Percentiles rank a stretch among this genome's conserved stretches.
phyloP scores from a whole-genome alignment of 2,113 vertebrate species.

The Sakesphorus luctuosus region DNA sequence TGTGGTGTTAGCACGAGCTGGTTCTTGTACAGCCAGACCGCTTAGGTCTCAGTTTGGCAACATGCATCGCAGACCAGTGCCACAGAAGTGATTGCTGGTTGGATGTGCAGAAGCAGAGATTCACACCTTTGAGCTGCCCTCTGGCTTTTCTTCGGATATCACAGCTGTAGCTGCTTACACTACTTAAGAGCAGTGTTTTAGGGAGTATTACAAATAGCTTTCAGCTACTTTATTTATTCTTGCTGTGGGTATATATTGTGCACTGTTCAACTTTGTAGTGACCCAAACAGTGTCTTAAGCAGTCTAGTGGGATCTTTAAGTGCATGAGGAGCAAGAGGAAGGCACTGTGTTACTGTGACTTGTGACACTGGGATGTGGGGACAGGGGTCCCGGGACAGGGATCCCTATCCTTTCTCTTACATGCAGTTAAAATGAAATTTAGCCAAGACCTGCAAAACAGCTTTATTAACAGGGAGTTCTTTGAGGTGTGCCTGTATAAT shows the following conservation, averaged over 20 bases:
- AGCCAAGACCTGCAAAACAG: background rate
- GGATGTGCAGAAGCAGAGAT: background rate
- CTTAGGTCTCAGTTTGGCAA: background rate
- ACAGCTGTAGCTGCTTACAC: background rate
- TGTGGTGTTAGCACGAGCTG: background rate
- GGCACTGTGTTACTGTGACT: background rate
- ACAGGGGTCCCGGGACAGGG: no score
- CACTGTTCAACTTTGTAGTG: background rate
- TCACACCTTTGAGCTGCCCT: background rate
- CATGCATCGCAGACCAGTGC: background rate
- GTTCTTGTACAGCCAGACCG: rapidly evolving
- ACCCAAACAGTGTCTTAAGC: background rate
- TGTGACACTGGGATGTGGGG: background rate
- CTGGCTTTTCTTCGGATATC: background rate
- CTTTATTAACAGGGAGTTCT: background rate
- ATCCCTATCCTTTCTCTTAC: background rate
- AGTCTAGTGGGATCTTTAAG: background rate
- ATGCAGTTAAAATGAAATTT: background rate
- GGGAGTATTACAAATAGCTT: background rate
- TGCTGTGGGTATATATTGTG: background rate
- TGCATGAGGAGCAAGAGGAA: background rate
- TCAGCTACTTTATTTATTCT: background rate
- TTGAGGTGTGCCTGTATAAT: background rate
- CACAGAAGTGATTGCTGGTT: rapidly evolving
- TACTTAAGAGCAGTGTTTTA: background rate